Evolutionary conservation across 2,113 vertebrate genomes (phyloP).

Genomic region (Proteles cristata): DNA sequence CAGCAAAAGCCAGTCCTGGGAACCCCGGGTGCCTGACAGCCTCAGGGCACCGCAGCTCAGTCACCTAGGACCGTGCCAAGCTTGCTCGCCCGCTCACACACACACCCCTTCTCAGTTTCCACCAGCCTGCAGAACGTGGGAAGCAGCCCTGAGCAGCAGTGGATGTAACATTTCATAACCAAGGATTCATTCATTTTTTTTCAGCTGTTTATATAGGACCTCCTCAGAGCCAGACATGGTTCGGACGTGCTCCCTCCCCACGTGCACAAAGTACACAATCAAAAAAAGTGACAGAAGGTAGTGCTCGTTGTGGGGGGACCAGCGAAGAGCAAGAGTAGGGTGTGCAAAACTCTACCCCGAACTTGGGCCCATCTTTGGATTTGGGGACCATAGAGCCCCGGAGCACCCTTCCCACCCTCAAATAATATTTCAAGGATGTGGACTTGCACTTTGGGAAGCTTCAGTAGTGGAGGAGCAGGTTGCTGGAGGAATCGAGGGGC

Average conservation of each 20-base stretch:
- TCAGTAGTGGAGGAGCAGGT: background rate
- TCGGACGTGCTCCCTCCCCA: background rate
- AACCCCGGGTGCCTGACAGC: background rate
- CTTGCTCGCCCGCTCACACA: background rate
- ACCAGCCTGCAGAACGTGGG: background rate
- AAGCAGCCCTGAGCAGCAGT: background rate
- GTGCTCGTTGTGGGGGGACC: fast-evolving
- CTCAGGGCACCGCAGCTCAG: background rate
- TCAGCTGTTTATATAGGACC: background rate
- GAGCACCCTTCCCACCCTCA: background rate
- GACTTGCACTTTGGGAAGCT: background rate
- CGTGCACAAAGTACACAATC: fast-evolving
- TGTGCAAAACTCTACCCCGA: background rate
- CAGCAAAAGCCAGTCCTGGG: background rate
- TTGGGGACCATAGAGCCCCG: background rate
- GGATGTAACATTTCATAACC: background rate
- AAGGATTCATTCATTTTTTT: background rate
- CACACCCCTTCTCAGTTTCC: fast-evolving
- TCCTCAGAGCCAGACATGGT: background rate
- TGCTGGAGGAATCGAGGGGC: background rate
- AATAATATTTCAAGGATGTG: background rate
- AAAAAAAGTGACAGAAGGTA: background rate
- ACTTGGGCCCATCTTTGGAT: background rate
- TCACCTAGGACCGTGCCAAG: background rate
- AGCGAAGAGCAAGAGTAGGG: background rate